A percentile compares a stretch with the other conserved stretches of the same genome.
Evolutionary conservation across 2,888 invertebrate genomes (phyloP).

Genomic region (Drosophila algonquin): DNA sequence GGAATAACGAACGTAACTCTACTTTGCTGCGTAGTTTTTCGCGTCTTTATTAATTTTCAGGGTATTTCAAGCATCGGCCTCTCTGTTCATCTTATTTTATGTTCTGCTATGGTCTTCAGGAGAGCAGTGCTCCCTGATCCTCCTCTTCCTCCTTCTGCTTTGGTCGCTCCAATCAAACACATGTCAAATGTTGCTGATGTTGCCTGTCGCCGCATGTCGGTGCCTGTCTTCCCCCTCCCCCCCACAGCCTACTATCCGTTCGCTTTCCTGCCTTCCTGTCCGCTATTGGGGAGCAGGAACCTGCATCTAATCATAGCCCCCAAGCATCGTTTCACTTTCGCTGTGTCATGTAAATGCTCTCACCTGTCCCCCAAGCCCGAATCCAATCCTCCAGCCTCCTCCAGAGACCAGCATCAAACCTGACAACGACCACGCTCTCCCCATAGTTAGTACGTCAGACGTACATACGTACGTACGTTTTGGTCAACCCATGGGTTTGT

Average conservation of each 20-base stretch:
- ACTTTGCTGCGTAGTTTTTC: too few relatives aligned
- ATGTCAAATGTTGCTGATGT: conserved; percentile 71
- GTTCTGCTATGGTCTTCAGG: conserved; percentile 24
- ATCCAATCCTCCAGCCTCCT: too few relatives aligned
- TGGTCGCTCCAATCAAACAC: conserved; percentile 66
- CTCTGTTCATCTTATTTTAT: not conserved
- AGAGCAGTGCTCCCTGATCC: conserved; percentile 5
- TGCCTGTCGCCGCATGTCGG: conserved; percentile 58
- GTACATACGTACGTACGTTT: conserved; percentile 2
- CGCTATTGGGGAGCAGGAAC: conserved; percentile 44
- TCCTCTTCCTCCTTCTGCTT: conserved; percentile 28
- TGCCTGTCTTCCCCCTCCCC: not conserved
- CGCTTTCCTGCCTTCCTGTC: conserved; percentile 5
- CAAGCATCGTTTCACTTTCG: conserved; percentile 68
- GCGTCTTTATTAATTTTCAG: not conserved
- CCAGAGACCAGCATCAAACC: not conserved
- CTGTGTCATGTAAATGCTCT: conserved; percentile 74
- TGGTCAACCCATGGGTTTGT: conserved; percentile 45
- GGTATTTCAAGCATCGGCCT: not conserved
- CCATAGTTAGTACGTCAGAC: conserved; percentile 16
- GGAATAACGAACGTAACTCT: too few relatives aligned
- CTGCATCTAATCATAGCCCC: conserved; percentile 66
- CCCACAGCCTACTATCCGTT: not conserved
- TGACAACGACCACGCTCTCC: conserved; percentile 36
- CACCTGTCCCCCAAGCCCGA: conserved; percentile 41